A percentile compares a stretch with the other conserved stretches of the same genome.
phyloP scores from a whole-genome alignment of 2,797 vertebrate genomes.

The Vireo griseus region DNA sequence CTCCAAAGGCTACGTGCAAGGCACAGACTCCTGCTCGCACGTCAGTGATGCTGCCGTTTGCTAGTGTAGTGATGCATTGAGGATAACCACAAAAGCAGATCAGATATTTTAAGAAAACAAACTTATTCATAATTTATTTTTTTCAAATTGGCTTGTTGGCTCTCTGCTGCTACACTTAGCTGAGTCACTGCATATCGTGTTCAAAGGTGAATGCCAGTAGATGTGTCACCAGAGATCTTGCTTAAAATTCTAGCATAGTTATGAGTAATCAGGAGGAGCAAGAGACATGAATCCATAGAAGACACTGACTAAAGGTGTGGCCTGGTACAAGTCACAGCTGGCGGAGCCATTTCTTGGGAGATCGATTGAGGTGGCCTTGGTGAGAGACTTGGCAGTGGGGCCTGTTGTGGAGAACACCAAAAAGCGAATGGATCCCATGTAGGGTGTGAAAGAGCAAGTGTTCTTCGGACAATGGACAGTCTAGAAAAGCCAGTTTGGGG shows the following conservation, averaged over 20 bases:
- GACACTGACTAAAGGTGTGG: background rate
- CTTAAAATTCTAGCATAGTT: background rate
- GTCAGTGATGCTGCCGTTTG: background rate
- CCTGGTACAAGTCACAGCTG: background rate
- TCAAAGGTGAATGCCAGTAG: background rate
- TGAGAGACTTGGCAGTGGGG: background rate
- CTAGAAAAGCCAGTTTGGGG: background rate
- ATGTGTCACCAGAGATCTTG: background rate
- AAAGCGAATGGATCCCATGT: background rate
- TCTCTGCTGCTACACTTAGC: background rate
- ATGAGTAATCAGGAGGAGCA: background rate
- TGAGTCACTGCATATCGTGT: background rate
- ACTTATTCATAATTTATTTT: conserved; percentile 1
- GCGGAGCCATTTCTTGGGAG: background rate
- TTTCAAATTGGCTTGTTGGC: background rate
- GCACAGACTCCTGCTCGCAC: background rate
- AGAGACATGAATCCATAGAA: background rate
- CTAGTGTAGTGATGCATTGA: background rate
- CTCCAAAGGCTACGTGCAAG: background rate
- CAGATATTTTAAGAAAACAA: background rate
- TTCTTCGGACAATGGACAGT: background rate
- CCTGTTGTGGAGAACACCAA: background rate
- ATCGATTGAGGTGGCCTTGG: background rate
- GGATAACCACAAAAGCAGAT: background rate
- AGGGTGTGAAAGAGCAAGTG: background rate